Base-by-base conservation (phyloP, 2,113 vertebrate species). In the Heptranchias perlo region DNA sequence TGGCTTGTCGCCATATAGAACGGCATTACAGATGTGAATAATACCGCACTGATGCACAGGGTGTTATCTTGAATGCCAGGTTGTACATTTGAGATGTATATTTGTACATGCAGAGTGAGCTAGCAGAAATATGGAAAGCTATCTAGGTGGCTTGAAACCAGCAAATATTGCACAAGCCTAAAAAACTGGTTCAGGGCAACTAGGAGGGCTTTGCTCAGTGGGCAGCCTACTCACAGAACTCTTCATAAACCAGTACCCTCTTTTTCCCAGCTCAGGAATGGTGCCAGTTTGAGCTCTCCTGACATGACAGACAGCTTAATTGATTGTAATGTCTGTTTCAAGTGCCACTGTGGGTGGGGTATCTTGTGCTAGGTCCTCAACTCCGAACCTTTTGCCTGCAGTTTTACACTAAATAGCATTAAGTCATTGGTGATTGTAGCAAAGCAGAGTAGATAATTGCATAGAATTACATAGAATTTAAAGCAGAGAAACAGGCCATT, bases 51-150 rank as follows among this genome's bases (percentile, higher is more conserved):
- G 73, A 4, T 35, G 11, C 73, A 76, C 73, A 76, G 73, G 73
- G n/a, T 76, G 35, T 76, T n/a, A 76, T n/a, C 73, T 76, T 10
- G 5, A 35, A 76, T 76, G 73, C 31, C 73, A 76, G 0, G 73
- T 76, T 76, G 35, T n/a, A 76, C 73, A 76, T n/a, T n/a, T n/a
- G 73, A 76, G 73, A 76, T 76, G n/a, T 76, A n/a, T n/a, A n/a
- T n/a, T n/a, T n/a, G n/a, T n/a, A n/a, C 11, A 76, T 76, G 35
- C 73, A 73, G 7, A 35, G 73, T 76, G 73, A 76, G 14, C 73
- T 76, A 76, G 0, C 73, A 76, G 14, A 76, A 76, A 76, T 76
- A n/a, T 35, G 35, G 73, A 76, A 76, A 10, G 35, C 31, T 76
- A 76, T n/a, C 73, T 73, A 28, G 23, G 35, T 76, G 73, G 23